phyloP scores from a whole-genome alignment of 2,113 vertebrate species.

The Athene cunicularia region DNA sequence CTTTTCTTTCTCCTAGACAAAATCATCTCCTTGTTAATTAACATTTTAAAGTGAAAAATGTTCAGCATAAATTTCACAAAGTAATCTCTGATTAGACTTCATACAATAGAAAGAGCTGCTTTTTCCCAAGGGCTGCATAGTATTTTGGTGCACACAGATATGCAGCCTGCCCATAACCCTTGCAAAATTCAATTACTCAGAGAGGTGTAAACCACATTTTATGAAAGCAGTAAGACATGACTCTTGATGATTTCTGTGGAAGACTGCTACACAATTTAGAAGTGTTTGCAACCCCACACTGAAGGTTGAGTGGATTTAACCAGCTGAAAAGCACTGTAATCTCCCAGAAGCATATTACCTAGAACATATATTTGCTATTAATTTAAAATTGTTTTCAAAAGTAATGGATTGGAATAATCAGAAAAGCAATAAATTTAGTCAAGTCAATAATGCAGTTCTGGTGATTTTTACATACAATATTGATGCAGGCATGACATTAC shows the following conservation, averaged over 20 bases:
- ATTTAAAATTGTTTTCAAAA: conserved; percentile 44
- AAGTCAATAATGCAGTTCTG: conserved; percentile 39
- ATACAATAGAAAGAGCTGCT: neutral
- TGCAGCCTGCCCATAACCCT: conserved; percentile 6
- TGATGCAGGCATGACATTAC: neutral
- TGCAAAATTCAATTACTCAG: conserved; percentile 59
- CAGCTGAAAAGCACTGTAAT: conserved; percentile 6
- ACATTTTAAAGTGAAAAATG: conserved; percentile 28
- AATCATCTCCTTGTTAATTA: conserved; percentile 35
- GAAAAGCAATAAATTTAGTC: neutral
- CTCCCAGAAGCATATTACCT: neutral
- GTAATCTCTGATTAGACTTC: conserved; percentile 12
- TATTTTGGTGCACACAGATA: conserved; percentile 3
- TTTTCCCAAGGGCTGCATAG: neutral
- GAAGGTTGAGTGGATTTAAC: conserved; percentile 26
- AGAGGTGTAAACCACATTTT: conserved; percentile 54
- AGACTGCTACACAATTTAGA: conserved; percentile 4
- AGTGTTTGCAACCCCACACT: neutral
- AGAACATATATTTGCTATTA: conserved; percentile 9
- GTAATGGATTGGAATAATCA: neutral
- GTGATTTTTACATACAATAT: conserved; percentile 19
- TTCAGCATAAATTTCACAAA: conserved; percentile 3
- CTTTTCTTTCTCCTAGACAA: neutral
- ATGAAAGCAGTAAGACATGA: conserved; percentile 57
- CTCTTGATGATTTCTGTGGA: conserved; percentile 44